phyloP scores from a whole-genome alignment of 2,888 invertebrate genomes.

The Dolomedes plantarius region DNA sequence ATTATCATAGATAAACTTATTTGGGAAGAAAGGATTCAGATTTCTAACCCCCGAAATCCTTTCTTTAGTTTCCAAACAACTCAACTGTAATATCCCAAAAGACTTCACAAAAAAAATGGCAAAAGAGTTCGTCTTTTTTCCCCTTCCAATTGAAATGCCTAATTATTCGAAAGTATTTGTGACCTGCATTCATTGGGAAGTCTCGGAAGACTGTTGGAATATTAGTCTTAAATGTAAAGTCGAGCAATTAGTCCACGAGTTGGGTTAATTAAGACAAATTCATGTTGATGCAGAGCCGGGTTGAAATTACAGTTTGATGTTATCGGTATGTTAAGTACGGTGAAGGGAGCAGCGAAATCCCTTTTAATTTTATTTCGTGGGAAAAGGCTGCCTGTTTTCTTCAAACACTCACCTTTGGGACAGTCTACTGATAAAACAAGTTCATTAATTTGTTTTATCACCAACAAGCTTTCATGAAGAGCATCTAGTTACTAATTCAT shows the following conservation, averaged over 20 bases:
- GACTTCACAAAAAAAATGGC: too few species aligned
- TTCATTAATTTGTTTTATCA: neutral
- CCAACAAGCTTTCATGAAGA: neutral
- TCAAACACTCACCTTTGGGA: neutral
- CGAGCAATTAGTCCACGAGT: slow-evolving; percentile 52
- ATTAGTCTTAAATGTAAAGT: slow-evolving; percentile 53
- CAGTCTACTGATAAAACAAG: neutral
- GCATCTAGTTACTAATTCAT: too few species aligned
- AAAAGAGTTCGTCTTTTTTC: too few species aligned
- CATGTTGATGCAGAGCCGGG: neutral
- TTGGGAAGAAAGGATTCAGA: too few species aligned
- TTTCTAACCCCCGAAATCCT: too few species aligned
- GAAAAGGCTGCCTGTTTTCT: neutral
- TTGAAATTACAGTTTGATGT: neutral
- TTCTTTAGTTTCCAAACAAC: too few species aligned
- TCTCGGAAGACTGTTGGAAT: slow-evolving; percentile 17
- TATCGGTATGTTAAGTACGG: neutral
- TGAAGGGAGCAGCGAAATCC: neutral
- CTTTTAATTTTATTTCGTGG: neutral
- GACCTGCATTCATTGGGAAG: too few species aligned
- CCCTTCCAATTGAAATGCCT: too few species aligned
- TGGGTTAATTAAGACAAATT: slow-evolving; percentile 42
- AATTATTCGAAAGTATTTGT: too few species aligned
- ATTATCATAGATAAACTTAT: too few species aligned
- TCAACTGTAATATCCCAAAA: too few species aligned